Evolutionary conservation across 1,140 invertebrate genomes (phyloP).

Genomic region (Chionoecetes opilio): DNA sequence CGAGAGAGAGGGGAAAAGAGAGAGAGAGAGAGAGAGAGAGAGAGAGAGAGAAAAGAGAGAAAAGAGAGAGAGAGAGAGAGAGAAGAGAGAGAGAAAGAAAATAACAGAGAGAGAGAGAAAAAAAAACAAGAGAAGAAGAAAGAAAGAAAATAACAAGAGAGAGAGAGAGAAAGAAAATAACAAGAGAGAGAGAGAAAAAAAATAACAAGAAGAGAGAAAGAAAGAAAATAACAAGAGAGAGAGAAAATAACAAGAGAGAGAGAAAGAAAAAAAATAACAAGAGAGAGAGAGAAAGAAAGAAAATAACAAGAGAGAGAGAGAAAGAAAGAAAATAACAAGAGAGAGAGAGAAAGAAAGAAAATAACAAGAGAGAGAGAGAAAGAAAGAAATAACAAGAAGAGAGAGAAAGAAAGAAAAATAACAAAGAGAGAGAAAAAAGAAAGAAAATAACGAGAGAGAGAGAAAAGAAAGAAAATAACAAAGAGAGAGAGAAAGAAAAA

Average conservation of each 20-base stretch:
- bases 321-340: no score
- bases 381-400: neutral
- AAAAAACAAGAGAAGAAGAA: neutral
- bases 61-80: neutral
- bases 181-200: neutral
- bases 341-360: no score
- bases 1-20: neutral
- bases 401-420: neutral
- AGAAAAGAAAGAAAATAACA: neutral
- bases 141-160: neutral
- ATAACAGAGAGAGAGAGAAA: neutral
- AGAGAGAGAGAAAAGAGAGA: neutral
- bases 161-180: neutral
- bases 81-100: neutral
- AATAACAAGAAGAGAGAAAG: neutral
- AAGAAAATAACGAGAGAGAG: neutral
- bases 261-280: neutral
- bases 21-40: neutral
- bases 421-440: no score
- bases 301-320: no score
- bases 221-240: neutral
- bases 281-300: no score
- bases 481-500: no score
- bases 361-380: no score
- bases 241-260: neutral